These are phyloP conservation scores for Mnemiopsis leidyi DNA, from an alignment of 37 sponge, comb jelly and placozoan species.

Conservation along the genomic window DNA sequence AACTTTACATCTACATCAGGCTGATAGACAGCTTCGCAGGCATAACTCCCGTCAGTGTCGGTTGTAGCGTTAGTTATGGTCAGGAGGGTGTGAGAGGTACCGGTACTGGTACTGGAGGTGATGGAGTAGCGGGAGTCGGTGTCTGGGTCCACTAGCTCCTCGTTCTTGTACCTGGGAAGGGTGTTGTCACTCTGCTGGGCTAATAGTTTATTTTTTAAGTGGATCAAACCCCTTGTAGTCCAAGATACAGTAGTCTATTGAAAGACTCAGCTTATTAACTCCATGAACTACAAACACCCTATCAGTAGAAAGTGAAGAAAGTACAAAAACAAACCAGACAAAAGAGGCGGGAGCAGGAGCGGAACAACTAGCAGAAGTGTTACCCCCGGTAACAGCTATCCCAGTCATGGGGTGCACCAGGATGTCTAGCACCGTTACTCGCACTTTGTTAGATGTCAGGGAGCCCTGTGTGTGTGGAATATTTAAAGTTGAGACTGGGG, in stretches of 20 bases:
- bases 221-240: too few species aligned
- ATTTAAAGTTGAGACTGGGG: too few species aligned
- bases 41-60: slow-evolving; percentile 31
- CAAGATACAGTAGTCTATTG: too few species aligned
- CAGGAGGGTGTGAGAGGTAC: slow-evolving; percentile 37
- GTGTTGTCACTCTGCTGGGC: too few species aligned
- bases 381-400: slow-evolving; percentile 20
- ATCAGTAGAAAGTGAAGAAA: too few species aligned
- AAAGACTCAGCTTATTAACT: too few species aligned
- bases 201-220: too few species aligned
- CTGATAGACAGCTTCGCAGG: not conserved
- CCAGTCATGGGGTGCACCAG: slow-evolving; percentile 58
- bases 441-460: not conserved
- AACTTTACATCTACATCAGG: not conserved
- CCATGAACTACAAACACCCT: too few species aligned
- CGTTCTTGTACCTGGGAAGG: slow-evolving; percentile 38
- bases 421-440: slow-evolving; percentile 42
- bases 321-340: not conserved
- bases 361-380: slow-evolving; percentile 15
- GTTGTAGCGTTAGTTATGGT: slow-evolving; percentile 1
- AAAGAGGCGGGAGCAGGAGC: slow-evolving; percentile 43
- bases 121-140: not conserved
- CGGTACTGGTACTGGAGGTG: not conserved
- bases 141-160: not conserved
- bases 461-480: too few species aligned